phyloP scores from a whole-genome alignment of 2,113 vertebrate species.

The Psittacus erithacus region DNA sequence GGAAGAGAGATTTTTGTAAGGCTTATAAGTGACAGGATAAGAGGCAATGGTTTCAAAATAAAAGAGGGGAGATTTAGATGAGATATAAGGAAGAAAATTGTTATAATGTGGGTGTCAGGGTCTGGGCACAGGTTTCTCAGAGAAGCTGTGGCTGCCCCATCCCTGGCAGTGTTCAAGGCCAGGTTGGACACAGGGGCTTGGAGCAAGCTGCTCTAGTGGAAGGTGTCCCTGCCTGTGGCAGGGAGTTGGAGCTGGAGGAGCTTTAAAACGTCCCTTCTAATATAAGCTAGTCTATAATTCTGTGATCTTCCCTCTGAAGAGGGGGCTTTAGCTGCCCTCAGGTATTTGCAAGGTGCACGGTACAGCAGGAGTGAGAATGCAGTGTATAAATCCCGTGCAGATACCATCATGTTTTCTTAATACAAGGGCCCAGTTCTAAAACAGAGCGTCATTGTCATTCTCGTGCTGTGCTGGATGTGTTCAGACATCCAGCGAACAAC shows the following conservation, averaged over 20 bases:
- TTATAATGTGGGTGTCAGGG: background rate
- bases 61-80: background rate
- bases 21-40: background rate
- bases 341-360: background rate
- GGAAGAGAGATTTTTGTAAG: background rate
- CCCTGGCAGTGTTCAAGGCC: background rate
- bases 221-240: background rate
- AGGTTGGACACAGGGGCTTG: background rate
- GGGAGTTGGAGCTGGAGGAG: background rate
- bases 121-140: background rate
- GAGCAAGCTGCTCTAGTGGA: rapidly evolving
- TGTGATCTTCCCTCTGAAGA: background rate
- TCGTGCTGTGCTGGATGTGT: background rate
- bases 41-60: background rate
- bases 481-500: background rate
- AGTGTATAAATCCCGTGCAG: background rate
- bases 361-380: background rate
- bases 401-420: background rate
- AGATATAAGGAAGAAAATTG: background rate
- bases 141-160: background rate
- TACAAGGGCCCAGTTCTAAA: background rate
- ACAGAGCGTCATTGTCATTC: background rate
- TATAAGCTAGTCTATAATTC: background rate
- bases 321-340: background rate
- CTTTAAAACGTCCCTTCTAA: background rate